phyloP scores from a whole-genome alignment of 1,140 invertebrate species.

The Drosophila pseudoananassae region DNA sequence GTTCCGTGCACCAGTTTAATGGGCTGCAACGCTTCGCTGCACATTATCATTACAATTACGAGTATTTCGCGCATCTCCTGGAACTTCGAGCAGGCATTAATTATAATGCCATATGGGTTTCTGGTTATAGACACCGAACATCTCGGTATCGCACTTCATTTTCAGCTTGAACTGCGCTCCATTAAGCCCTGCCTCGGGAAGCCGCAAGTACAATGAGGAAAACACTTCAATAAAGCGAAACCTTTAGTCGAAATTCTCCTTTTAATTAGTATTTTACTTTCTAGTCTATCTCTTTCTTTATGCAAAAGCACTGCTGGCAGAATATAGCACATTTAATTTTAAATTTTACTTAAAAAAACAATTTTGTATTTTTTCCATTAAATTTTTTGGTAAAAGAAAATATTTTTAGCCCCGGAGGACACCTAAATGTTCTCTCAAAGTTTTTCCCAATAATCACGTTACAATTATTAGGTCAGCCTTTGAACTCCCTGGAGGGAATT shows the following conservation, averaged over 20 bases:
- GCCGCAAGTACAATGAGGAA: constrained; percentile 18
- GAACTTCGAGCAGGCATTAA: constrained; percentile 52
- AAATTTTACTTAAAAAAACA: not conserved
- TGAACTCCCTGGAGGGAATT: constrained; percentile 34
- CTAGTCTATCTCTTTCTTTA: not conserved
- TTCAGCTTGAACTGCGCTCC: constrained; percentile 52
- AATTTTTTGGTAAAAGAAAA: not conserved
- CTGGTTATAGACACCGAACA: constrained; percentile 18
- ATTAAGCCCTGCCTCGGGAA: constrained; percentile 10
- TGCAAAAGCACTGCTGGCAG: not conserved
- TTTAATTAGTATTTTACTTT: constrained; percentile 43
- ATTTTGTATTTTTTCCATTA: not conserved
- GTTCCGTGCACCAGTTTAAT: constrained; percentile 35
- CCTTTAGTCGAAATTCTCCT: constrained; percentile 1
- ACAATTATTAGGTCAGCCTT: constrained; percentile 42
- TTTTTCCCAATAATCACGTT: constrained; percentile 27
- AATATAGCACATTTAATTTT: not conserved
- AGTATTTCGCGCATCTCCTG: constrained; percentile 3
- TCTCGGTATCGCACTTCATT: constrained; percentile 52
- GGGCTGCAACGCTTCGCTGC: constrained; percentile 30
- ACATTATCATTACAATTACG: constrained; percentile 61
- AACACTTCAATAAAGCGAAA: constrained; percentile 30
- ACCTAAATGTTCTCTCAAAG: not conserved
- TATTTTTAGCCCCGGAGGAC: not conserved
- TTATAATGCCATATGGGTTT: constrained; percentile 31